phyloP scores from a whole-genome alignment of 2,888 invertebrate genomes.

The Drosophila melanosoma region DNA sequence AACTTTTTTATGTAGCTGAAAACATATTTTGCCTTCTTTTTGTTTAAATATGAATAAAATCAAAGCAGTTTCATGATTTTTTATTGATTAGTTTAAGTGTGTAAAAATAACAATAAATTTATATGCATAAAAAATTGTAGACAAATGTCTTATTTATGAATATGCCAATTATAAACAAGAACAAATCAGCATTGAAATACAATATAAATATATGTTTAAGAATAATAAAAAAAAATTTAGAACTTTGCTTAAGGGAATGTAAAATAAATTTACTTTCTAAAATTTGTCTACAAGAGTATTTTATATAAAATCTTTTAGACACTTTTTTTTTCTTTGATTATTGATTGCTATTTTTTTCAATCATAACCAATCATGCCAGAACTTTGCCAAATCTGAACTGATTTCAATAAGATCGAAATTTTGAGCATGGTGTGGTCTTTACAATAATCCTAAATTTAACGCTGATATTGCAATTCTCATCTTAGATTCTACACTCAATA shows the following conservation, averaged over 20 bases:
- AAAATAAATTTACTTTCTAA: too few relatives aligned
- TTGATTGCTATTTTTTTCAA: not conserved
- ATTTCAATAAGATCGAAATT: fast-evolving
- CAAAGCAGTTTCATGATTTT: not conserved
- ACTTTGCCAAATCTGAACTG: not conserved
- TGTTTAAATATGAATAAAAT: not conserved
- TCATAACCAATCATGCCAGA: too few relatives aligned
- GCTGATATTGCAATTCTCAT: not conserved
- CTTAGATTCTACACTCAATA: not conserved
- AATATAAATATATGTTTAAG: not conserved
- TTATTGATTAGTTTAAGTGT: not conserved
- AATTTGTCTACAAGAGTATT: not conserved
- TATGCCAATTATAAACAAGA: not conserved
- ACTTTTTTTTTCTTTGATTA: too few relatives aligned
- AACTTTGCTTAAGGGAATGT: not conserved
- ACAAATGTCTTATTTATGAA: not conserved
- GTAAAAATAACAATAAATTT: not conserved
- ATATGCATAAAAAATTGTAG: not conserved
- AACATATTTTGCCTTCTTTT: not conserved
- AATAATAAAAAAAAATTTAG: not conserved
- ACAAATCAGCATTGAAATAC: not conserved
- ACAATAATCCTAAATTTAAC: too few relatives aligned
- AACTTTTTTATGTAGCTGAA: not conserved
- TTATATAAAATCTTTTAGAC: not conserved
- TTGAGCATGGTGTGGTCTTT: not conserved